phyloP scores from a whole-genome alignment of 2,113 vertebrate species.

The Tenrec ecaudatus region DNA sequence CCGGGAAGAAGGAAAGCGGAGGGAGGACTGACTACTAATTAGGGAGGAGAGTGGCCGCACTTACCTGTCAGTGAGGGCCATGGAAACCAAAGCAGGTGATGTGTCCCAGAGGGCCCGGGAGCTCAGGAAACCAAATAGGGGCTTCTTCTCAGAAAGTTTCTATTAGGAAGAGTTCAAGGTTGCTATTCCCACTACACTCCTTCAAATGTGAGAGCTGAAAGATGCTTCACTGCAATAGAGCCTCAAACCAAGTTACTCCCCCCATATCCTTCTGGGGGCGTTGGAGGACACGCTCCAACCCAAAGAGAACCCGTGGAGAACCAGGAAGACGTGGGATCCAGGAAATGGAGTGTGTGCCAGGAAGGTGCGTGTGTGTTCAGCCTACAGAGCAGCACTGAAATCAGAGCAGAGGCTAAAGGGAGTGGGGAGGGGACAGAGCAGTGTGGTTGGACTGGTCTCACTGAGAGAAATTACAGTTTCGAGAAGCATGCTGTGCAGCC shows the following conservation, averaged over 20 bases:
- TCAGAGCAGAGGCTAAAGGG: neutral
- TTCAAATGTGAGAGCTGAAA: neutral
- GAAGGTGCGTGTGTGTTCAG: neutral
- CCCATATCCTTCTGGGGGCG: too few relatives aligned
- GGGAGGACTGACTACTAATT: neutral
- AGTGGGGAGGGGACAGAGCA: neutral
- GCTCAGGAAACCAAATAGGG: neutral
- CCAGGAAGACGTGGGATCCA: too few relatives aligned
- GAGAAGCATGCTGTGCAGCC: neutral
- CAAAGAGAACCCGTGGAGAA: too few relatives aligned
- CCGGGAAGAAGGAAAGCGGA: neutral
- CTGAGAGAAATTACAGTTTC: neutral
- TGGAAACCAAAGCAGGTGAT: neutral
- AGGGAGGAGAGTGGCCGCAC: neutral
- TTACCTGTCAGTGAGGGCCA: neutral
- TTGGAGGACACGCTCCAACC: too few relatives aligned
- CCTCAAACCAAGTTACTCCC: too few relatives aligned
- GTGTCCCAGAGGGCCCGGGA: neutral
- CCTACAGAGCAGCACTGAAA: neutral
- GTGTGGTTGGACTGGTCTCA: neutral
- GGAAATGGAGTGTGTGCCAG: neutral
- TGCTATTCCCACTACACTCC: neutral
- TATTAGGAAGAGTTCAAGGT: neutral
- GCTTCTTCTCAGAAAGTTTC: neutral
- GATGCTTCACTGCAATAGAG: neutral